Evolutionary conservation across 2,888 invertebrate genomes (phyloP).

Genomic region (Eucriotettix oculatus): DNA sequence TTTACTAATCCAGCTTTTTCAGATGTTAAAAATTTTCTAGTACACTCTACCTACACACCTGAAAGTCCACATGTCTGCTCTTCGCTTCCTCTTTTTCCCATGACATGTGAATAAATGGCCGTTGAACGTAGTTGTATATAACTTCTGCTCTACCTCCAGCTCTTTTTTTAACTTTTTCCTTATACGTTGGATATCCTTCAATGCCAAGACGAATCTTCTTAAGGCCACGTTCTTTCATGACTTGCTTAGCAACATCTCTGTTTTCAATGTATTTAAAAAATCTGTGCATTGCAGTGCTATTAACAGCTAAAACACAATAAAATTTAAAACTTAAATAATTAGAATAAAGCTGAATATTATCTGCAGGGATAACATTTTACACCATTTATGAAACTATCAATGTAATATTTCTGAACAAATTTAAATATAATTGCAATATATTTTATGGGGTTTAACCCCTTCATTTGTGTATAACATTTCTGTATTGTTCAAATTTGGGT

Average conservation of each 20-base stretch:
- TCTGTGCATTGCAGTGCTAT: slow-evolving; percentile 87
- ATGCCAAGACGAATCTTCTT: slow-evolving; percentile 98
- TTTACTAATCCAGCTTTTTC: too few relatives aligned
- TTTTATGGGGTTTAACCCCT: too few relatives aligned
- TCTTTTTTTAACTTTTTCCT: slow-evolving; percentile 92
- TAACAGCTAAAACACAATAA: slow-evolving; percentile 47
- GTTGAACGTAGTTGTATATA: slow-evolving; percentile 98
- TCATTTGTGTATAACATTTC: too few relatives aligned
- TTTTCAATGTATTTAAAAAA: slow-evolving; percentile 99
- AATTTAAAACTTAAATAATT: neutral
- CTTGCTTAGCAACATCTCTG: slow-evolving; percentile 96
- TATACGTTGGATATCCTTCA: slow-evolving; percentile 98
- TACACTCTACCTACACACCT: slow-evolving; percentile 18
- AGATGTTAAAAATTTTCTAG: neutral
- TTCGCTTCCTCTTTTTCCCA: slow-evolving; percentile 99
- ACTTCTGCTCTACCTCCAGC: slow-evolving; percentile 92
- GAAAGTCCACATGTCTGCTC: slow-evolving; percentile 94
- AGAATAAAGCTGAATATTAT: too few relatives aligned
- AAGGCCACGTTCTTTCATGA: slow-evolving; percentile 93
- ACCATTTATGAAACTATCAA: too few relatives aligned
- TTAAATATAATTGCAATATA: too few relatives aligned
- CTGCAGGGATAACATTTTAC: too few relatives aligned
- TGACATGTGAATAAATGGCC: slow-evolving; percentile 97
- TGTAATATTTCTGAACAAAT: too few relatives aligned
- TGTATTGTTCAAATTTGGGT: too few relatives aligned